phyloP scores from a whole-genome alignment of 2,113 vertebrate genomes.

The Heptranchias perlo region DNA sequence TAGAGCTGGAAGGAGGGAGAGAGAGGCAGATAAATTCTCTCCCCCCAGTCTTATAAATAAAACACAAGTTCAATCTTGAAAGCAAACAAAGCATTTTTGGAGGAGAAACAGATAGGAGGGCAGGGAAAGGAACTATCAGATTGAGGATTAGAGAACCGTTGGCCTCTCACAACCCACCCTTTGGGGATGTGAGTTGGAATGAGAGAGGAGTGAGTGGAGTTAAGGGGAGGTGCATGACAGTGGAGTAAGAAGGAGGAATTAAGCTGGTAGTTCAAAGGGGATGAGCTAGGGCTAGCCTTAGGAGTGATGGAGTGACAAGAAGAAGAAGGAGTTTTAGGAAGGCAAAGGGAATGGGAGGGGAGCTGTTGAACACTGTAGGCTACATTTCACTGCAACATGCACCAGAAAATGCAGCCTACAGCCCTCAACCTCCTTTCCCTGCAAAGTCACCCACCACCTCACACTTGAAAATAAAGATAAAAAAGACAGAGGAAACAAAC shows the following conservation, averaged over 20 bases:
- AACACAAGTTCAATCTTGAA: not conserved
- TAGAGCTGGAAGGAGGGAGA: not conserved
- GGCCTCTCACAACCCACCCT: not conserved
- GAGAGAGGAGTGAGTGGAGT: not conserved
- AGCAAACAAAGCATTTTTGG: not conserved
- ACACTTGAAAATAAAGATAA: not conserved
- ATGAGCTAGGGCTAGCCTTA: not conserved
- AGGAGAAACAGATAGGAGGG: not conserved
- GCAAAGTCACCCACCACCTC: not conserved
- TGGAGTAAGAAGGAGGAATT: not conserved
- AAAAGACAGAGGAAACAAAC: not conserved
- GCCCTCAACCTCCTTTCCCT: not conserved
- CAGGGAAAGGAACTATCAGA: not conserved
- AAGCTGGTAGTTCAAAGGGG: not conserved
- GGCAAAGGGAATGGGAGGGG: not conserved
- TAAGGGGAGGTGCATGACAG: not conserved
- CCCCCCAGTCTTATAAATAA: not conserved
- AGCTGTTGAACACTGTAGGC: not conserved
- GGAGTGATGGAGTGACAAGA: not conserved
- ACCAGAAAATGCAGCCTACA: not conserved
- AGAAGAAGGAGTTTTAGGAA: not conserved
- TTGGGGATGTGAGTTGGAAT: not conserved
- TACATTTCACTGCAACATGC: not conserved
- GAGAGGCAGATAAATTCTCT: not conserved
- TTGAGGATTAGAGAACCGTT: not conserved